Evolutionary conservation across 2,797 vertebrate species (phyloP).

Genomic region (Tapirus indicus): DNA sequence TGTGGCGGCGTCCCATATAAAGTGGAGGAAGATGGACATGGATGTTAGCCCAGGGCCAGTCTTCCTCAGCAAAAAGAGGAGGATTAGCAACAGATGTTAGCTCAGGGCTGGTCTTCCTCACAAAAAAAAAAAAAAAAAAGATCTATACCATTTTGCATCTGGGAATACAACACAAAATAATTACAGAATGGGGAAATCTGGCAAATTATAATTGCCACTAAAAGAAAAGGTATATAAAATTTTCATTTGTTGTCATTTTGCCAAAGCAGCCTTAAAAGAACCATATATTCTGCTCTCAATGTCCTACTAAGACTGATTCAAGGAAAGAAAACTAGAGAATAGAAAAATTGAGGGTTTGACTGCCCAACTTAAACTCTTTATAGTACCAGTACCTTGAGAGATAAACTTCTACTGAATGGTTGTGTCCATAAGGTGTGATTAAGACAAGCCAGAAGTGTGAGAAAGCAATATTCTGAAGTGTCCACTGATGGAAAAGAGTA

Average conservation of each 20-base stretch:
- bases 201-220: not conserved
- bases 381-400: not conserved
- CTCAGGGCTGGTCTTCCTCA: no score
- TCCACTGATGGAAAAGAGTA: not conserved
- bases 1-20: no score
- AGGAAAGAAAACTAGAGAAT: not conserved
- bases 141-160: conserved; percentile 25
- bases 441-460: not conserved
- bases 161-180: conserved; percentile 44
- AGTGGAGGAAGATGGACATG: no score
- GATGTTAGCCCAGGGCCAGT: no score
- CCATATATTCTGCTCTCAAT: not conserved
- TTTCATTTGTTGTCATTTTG: not conserved
- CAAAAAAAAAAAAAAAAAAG: not conserved
- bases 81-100: no score
- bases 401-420: not conserved
- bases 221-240: conserved; percentile 5
- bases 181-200: conserved; percentile 2
- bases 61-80: no score
- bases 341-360: not conserved
- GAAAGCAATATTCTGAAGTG: not conserved
- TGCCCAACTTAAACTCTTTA: not conserved
- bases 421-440: not conserved
- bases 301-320: not conserved
- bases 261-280: not conserved